phyloP scores from a whole-genome alignment of 2,797 vertebrate genomes.

The Acanthurus lineatus region DNA sequence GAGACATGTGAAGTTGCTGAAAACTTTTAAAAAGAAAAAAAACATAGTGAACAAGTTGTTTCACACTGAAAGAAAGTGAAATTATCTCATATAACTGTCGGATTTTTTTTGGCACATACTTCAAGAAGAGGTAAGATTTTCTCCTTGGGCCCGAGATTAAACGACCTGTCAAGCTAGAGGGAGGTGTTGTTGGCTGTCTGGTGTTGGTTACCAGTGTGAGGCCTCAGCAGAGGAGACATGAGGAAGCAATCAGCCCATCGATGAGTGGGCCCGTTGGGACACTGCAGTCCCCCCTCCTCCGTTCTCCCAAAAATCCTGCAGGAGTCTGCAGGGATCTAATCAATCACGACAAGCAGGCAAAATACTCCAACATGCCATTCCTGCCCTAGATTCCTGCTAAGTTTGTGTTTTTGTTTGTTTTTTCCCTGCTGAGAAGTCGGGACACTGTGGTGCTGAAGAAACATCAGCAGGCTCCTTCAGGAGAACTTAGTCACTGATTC shows the following conservation, averaged over 20 bases:
- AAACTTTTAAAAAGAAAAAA: neutral
- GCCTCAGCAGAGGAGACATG: slow-evolving; percentile 55
- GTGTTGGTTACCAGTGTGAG: slow-evolving; percentile 45
- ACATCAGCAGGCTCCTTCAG: slow-evolving; percentile 18
- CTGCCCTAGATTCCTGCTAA: slow-evolving; percentile 60
- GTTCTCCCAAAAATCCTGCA: slow-evolving; percentile 56
- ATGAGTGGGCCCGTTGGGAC: slow-evolving; percentile 60
- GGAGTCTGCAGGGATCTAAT: slow-evolving; percentile 71
- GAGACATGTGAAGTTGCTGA: neutral
- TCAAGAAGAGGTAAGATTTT: neutral
- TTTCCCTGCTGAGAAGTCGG: slow-evolving; percentile 49
- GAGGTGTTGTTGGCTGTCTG: slow-evolving; percentile 45
- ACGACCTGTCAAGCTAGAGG: slow-evolving; percentile 2
- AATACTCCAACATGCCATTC: slow-evolving; percentile 54
- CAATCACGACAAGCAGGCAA: slow-evolving; percentile 70
- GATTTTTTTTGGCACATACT: neutral
- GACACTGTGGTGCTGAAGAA: slow-evolving; percentile 10
- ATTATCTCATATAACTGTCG: neutral
- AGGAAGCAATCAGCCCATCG: slow-evolving; percentile 79
- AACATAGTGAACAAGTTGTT: neutral
- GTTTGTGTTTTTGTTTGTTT: slow-evolving; percentile 69
- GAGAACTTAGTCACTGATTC: slow-evolving; percentile 30
- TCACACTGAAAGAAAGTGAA: neutral
- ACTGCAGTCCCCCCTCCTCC: slow-evolving; percentile 30
- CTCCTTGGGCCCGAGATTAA: slow-evolving; percentile 19